Evolutionary conservation across 2,797 vertebrate genomes (phyloP).

Genomic region (Coracias cyanogaster): DNA sequence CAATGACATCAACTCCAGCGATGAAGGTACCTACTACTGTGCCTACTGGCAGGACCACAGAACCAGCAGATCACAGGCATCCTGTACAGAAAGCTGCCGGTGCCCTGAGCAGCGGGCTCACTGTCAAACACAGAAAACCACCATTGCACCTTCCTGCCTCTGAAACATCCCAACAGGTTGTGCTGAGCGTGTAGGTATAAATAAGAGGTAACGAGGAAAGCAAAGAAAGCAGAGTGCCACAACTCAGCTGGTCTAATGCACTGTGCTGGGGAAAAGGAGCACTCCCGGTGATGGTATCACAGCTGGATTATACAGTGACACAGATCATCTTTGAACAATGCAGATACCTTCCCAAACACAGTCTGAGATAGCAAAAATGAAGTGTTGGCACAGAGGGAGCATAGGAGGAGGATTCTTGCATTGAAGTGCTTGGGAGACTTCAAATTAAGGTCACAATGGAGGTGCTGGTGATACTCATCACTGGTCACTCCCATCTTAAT

Average conservation of each 20-base stretch:
- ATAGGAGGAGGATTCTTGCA: background rate
- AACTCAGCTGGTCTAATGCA: no score
- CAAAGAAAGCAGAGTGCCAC: background rate
- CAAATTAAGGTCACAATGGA: background rate
- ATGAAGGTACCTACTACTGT: constrained; percentile 54
- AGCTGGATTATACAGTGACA: background rate
- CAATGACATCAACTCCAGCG: fast-evolving
- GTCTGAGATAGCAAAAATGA: background rate
- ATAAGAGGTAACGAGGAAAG: background rate
- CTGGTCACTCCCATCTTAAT: background rate
- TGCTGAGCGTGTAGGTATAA: background rate
- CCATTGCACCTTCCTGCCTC: background rate
- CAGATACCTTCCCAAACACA: background rate
- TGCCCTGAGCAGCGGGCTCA: background rate
- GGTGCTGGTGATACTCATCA: background rate
- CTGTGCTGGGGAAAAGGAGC: background rate
- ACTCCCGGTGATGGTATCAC: background rate
- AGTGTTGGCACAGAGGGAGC: background rate
- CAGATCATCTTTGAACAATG: background rate
- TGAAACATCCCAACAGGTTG: background rate
- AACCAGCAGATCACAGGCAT: background rate
- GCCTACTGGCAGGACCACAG: background rate
- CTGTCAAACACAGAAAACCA: background rate
- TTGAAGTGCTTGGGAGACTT: background rate
- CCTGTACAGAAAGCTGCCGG: background rate